Base-by-base conservation (phyloP, 2,113 vertebrate species). In the Amazona guildingii region DNA sequence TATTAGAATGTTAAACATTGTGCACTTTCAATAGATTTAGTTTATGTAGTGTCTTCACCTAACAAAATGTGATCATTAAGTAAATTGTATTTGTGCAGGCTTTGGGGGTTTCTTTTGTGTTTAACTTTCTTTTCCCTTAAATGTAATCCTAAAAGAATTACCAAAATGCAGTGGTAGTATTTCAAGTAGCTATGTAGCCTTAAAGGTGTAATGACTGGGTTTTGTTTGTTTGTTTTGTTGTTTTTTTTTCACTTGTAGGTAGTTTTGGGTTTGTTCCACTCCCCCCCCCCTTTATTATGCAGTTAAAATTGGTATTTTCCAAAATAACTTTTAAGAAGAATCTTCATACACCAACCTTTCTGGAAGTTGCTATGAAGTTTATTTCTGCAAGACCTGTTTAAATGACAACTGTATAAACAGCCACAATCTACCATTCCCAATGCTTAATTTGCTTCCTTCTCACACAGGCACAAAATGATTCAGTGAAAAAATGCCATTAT, bases 261-360 rank as follows among this genome's bases (percentile, higher is more conserved):
- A 21, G 33, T 59, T 33, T n/a, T 57, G 20, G 55, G n/a, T 59
- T n/a, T 59, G 57, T 59, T 59, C 33, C 20, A 10, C 33, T 23
- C 33, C 21, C 19, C 33, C 33, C 19, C 54, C 55, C 55, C 2
- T 49, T 55, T 25, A 66, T 66, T 86, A 73, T 14, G 57, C 62
- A 82, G 69, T 95, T 94, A 91, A 95, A 96, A 94, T 86, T 78
- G 66, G 73, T 88, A 21, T 94, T 93, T 94, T 96, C 17, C 21
- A 44, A 78, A 88, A 8, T 59, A 73, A 48, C 16, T 92, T 75
- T 13, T 37, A 80, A 68, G 28, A 95, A 78, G 35, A 86, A 31
- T 82, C 17, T 12, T 78, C 2, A 1, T 52, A 7, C 27, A 70
- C 9, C 17, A 48, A 29, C 16, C 2, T 18, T 83, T 82, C 75